phyloP scores from a whole-genome alignment of 1,140 invertebrate genomes.

The Anthonomus grandis region DNA sequence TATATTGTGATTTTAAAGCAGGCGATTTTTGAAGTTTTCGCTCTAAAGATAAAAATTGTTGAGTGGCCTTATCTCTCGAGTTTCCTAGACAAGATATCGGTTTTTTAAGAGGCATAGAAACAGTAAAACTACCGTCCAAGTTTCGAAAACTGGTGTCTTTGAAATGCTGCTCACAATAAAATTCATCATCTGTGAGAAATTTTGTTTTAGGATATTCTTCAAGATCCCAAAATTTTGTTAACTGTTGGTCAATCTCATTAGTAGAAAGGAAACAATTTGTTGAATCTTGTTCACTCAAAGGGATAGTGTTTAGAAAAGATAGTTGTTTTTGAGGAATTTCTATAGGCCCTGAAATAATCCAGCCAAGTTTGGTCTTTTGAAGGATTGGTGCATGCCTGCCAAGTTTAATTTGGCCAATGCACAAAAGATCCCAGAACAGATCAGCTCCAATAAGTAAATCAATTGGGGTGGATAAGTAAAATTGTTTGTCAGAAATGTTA shows the following conservation, averaged over 20 bases:
- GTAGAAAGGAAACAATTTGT: neutral
- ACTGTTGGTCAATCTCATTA: neutral
- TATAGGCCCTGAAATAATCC: constrained; percentile 27
- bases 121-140: constrained; percentile 21
- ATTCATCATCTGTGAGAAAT: constrained; percentile 18
- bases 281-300: neutral
- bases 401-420: constrained; percentile 21
- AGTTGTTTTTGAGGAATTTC: too few species aligned
- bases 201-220: constrained; percentile 18
- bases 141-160: constrained; percentile 10
- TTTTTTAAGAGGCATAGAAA: constrained; percentile 28
- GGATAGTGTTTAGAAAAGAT: too few species aligned
- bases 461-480: constrained; percentile 22
- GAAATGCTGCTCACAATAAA: constrained; percentile 27
- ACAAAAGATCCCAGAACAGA: constrained; percentile 25
- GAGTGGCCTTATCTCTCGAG: constrained; percentile 15
- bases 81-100: constrained; percentile 14
- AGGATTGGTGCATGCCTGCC: constrained; percentile 13
- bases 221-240: constrained; percentile 27
- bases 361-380: constrained; percentile 34
- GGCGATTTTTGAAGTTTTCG: constrained; percentile 14
- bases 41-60: constrained; percentile 20
- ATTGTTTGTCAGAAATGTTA: constrained; percentile 33
- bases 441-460: constrained; percentile 33
- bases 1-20: constrained; percentile 15